phyloP scores from a whole-genome alignment of 2,888 invertebrate species.

The Pemphredon lugubris region DNA sequence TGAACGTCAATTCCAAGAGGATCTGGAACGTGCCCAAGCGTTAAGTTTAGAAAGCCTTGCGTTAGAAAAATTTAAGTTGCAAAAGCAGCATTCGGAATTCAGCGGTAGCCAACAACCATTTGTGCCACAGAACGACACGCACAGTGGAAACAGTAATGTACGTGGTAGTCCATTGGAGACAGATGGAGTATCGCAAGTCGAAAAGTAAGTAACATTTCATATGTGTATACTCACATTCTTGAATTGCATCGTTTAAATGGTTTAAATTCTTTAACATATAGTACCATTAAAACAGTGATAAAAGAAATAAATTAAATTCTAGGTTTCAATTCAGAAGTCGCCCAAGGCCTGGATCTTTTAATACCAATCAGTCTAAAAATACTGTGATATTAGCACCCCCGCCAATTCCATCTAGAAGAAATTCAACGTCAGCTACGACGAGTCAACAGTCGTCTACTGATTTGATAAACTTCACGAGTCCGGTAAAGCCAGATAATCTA shows the following conservation, averaged over 20 bases:
- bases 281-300: too few relatives aligned
- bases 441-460: conserved; percentile 70
- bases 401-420: conserved; percentile 78
- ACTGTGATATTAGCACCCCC: conserved; percentile 82
- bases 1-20: conserved; percentile 92
- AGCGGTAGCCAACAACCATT: conserved; percentile 60
- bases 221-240: not conserved
- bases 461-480: conserved; percentile 79
- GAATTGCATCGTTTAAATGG: too few relatives aligned
- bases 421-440: conserved; percentile 74
- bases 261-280: too few relatives aligned
- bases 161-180: conserved; percentile 59
- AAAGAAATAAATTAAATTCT: conserved; percentile 49
- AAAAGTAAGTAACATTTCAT: conserved; percentile 66
- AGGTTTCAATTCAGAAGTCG: conserved; percentile 82
- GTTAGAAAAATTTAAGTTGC: conserved; percentile 89
- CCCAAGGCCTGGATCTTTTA: conserved; percentile 84
- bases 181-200: conserved; percentile 66
- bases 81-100: conserved; percentile 82
- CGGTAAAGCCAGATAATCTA: conserved; percentile 76
- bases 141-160: conserved; percentile 53
- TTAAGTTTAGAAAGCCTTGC: conserved; percentile 93
- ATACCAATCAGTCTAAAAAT: conserved; percentile 80
- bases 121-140: conserved; percentile 50
- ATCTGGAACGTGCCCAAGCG: conserved; percentile 93